Evolutionary conservation across 2,888 invertebrate species (phyloP).

Genomic region (Exephanes ischioxanthus): DNA sequence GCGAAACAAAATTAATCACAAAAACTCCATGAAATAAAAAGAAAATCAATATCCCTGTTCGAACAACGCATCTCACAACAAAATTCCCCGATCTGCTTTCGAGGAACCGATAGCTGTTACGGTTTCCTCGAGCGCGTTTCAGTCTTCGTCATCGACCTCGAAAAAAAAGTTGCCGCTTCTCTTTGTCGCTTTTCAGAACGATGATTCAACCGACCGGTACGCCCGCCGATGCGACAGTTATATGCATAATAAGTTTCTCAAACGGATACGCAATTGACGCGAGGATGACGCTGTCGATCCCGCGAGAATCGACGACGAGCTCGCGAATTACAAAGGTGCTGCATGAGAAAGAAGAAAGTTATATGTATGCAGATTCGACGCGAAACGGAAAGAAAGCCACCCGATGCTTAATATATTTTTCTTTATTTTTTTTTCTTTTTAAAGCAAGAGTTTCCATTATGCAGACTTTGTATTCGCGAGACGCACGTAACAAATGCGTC

Average conservation of each 20-base stretch:
- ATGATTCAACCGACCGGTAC: conserved; percentile 54
- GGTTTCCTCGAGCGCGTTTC: neutral
- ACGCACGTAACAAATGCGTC: conserved; percentile 10
- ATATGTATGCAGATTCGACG: conserved; percentile 63
- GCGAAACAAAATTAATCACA: neutral
- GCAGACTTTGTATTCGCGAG: conserved; percentile 40
- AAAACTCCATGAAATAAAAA: neutral
- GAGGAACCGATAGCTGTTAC: neutral
- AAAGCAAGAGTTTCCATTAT: conserved; percentile 20
- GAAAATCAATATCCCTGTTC: neutral
- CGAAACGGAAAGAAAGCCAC: conserved; percentile 56
- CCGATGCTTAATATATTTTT: conserved; percentile 11
- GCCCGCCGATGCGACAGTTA: conserved; percentile 36
- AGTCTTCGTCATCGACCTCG: neutral
- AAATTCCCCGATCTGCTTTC: neutral
- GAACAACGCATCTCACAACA: neutral
- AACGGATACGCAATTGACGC: neutral
- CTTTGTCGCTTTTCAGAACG: conserved; percentile 30
- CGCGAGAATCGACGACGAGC: conserved; percentile 54
- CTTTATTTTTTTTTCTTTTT: neutral
- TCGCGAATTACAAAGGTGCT: conserved; percentile 25
- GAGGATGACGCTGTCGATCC: conserved; percentile 43
- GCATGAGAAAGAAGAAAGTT: conserved; percentile 56
- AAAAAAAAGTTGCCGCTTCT: conserved; percentile 23
- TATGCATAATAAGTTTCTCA: conserved; percentile 59